Evolutionary conservation across 2,888 invertebrate species (phyloP), one percentile per base, ranked within the genome.

Genomic region (Drosophila rubida): DNA sequence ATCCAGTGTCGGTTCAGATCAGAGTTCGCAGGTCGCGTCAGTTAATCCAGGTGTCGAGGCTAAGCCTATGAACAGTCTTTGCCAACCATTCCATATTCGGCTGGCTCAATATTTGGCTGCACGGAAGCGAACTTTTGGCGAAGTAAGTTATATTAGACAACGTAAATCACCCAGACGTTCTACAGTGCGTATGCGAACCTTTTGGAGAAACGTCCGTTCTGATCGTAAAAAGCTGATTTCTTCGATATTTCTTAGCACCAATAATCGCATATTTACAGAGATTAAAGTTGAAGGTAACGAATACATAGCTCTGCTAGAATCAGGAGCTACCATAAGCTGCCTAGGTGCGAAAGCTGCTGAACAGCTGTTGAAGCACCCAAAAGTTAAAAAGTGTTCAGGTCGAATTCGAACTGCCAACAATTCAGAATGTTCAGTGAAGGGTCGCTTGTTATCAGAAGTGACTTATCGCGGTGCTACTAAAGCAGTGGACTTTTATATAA

Each of bases 291-390:
- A 45, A 25, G 23, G n/a, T 2, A 1, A 27, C 6, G 13, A 8
- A 7, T 45, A 25, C 13, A 13, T 13, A 1, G 13, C 44, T 1
- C 22, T 45, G 8, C 25, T 46, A 4, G 30, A 46, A 30, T 46
- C 30, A 2, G 46, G 30, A 9, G 46, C 30, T 3, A 46, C 46
- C 9, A 46, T 46, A 23, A 45, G 45, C 13, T 45, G 45, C 8
- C 8, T 45, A n/a, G 25, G 45, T 1, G 25, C 13, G 8, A 13
- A 8, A 1, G 45, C 45, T n/a, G 13, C 45, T 25, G 11, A 45
- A 6, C 13, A 45, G 6, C 25, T 45, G n/a, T n/a, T 9, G 4
- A 9, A 13, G 3, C 45, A 45, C 8, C 27, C 27, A 9, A 45
- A 14, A 9, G 9, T 27, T 45, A 1, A 27, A 13, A 27, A 14